Evolutionary conservation across 2,888 invertebrate genomes (phyloP).

Genomic region (Agrypnus murinus): DNA sequence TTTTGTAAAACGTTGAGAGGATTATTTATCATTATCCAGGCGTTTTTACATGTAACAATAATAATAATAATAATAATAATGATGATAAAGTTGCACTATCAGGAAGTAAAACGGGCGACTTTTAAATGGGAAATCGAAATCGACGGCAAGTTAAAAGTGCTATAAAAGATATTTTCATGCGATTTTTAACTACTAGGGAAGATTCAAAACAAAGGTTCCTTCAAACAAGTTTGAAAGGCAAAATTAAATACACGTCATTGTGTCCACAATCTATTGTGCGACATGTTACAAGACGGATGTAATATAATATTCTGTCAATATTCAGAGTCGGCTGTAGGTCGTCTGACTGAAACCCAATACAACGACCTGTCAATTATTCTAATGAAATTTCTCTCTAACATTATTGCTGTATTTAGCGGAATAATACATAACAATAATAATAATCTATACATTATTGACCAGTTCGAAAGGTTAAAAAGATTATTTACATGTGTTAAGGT

Average conservation of each 20-base stretch:
- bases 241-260: constrained; percentile 23
- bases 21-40: constrained; percentile 27
- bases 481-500: constrained; percentile 21
- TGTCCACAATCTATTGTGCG: constrained; percentile 5
- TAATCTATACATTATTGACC: constrained; percentile 19
- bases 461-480: constrained; percentile 27
- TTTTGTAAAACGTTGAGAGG: constrained; percentile 27
- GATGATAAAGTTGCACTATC: constrained; percentile 33
- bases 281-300: constrained; percentile 47
- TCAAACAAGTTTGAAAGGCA: background rate
- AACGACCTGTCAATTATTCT: constrained; percentile 53
- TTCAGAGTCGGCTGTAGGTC: constrained; percentile 50
- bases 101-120: constrained; percentile 33
- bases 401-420: constrained; percentile 19
- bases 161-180: too few species aligned
- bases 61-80: constrained; percentile 30
- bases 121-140: constrained; percentile 14
- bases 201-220: too few species aligned
- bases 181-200: too few species aligned
- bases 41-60: constrained; percentile 16
- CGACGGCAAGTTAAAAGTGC: constrained; percentile 23
- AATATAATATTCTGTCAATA: constrained; percentile 57
- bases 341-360: constrained; percentile 50
- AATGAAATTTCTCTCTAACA: constrained; percentile 52
- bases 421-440: constrained; percentile 15